A percentile compares a stretch with the other conserved stretches of the same genome.
Evolutionary conservation across 35 echinoderm and acorn worm species (phyloP).

Genomic region (Holothuria glaberrima): DNA sequence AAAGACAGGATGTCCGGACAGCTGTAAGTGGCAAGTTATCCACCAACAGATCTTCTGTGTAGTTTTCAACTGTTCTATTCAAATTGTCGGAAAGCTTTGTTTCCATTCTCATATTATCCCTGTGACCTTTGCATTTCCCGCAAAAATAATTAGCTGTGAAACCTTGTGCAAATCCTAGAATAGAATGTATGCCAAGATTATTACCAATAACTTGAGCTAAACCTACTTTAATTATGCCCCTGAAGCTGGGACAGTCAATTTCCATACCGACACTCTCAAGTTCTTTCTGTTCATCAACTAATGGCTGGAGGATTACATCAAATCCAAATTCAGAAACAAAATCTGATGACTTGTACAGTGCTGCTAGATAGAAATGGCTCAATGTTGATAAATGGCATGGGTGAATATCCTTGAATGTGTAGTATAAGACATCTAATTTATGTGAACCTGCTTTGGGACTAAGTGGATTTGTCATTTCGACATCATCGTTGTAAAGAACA

Average conservation of each 20-base stretch:
- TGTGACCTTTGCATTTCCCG: slow-evolving; percentile 51
- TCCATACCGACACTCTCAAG: slow-evolving; percentile 57
- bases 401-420: slow-evolving; percentile 66
- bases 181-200: slow-evolving; percentile 45
- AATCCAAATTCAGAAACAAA: slow-evolving; percentile 52
- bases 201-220: slow-evolving; percentile 52
- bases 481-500: slow-evolving; percentile 64
- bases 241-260: neutral
- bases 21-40: slow-evolving; percentile 55
- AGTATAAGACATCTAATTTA: slow-evolving; percentile 73
- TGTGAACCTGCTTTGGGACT: slow-evolving; percentile 60
- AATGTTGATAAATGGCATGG: slow-evolving; percentile 25
- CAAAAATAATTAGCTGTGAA: slow-evolving; percentile 68
- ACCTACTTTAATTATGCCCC: slow-evolving; percentile 50
- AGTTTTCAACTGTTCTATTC: neutral
- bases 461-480: slow-evolving; percentile 69
- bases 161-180: slow-evolving; percentile 61
- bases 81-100: neutral
- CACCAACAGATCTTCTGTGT: slow-evolving; percentile 13
- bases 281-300: slow-evolving; percentile 60
- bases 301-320: slow-evolving; percentile 56
- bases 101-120: neutral
- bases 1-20: slow-evolving; percentile 36
- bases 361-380: slow-evolving; percentile 53
- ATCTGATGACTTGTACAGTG: slow-evolving; percentile 59